Conservation (phyloP, 2,797 vertebrate species). For the Anas georgica region DNA sequence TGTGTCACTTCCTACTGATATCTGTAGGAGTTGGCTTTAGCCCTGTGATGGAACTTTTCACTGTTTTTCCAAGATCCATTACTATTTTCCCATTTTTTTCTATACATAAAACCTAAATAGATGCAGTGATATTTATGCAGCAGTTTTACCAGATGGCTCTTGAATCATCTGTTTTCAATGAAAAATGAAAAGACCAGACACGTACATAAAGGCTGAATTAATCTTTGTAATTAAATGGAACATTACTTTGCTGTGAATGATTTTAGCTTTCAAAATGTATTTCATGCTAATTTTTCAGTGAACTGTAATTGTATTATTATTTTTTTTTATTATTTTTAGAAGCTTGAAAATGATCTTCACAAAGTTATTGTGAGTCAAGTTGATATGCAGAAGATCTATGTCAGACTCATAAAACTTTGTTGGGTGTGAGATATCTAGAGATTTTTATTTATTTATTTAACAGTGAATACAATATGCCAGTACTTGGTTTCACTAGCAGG, state of each 20-base stretch:
- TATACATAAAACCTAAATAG: constrained; percentile 47
- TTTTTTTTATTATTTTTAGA: constrained; percentile 65
- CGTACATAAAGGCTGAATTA: constrained; percentile 75
- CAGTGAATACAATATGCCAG: not conserved
- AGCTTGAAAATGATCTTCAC: constrained; percentile 64
- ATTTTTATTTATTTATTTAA: not conserved
- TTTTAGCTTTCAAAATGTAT: constrained; percentile 76
- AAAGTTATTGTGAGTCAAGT: constrained; percentile 49
- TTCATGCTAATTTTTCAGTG: constrained; percentile 77
- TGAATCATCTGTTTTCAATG: constrained; percentile 68
- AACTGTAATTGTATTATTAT: constrained; percentile 73
- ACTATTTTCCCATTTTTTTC: not conserved
- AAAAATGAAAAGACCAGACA: constrained; percentile 75
- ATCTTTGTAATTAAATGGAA: constrained; percentile 82
- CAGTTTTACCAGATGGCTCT: constrained; percentile 74
- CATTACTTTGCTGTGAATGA: constrained; percentile 73
- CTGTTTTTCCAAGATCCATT: not conserved
- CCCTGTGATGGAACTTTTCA: not conserved
- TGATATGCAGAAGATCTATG: constrained; percentile 19
- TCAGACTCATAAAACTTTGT: constrained; percentile 30
- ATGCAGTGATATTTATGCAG: constrained; percentile 48
- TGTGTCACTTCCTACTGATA: not conserved
- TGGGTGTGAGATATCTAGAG: rapidly evolving
- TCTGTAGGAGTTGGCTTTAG: not conserved
- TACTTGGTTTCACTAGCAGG: not conserved